Conservation (phyloP, 2,888 invertebrate genomes). For the Augiades crinisus region DNA sequence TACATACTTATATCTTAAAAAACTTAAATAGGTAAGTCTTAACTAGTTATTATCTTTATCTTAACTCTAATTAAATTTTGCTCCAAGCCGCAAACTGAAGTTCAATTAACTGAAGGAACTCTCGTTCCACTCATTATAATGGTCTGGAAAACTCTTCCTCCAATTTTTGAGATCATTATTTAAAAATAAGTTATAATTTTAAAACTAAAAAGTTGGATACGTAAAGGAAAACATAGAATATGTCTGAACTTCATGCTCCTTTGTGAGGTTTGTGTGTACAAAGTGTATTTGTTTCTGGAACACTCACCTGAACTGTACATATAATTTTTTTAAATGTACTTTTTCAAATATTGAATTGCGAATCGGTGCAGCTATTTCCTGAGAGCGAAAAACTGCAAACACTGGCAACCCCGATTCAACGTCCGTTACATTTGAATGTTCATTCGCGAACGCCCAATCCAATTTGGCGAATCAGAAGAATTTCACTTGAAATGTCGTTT, state of each 20-base stretch:
- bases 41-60: no score
- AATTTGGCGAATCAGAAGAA: constrained; percentile 25
- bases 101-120: constrained; percentile 23
- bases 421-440: constrained; percentile 24
- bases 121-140: constrained; percentile 21
- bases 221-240: no score
- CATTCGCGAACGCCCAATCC: constrained; percentile 21
- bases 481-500: constrained; percentile 22
- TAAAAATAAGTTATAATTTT: no score
- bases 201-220: no score
- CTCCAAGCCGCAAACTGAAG: constrained; percentile 20
- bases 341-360: constrained; percentile 5
- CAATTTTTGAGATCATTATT: no score
- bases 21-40: no score
- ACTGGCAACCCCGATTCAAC: constrained; percentile 7
- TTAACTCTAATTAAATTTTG: constrained; percentile 21
- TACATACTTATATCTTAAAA: no score
- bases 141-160: no score
- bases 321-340: not conserved
- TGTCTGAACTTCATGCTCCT: no score
- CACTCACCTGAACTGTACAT: no score
- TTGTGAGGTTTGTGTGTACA: no score
- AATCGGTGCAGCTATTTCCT: constrained; percentile 14
- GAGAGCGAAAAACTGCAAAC: constrained; percentile 16
- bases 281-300: no score